Conservation (phyloP, 2,888 invertebrate species). For the Melikaiella ostensackeni region DNA sequence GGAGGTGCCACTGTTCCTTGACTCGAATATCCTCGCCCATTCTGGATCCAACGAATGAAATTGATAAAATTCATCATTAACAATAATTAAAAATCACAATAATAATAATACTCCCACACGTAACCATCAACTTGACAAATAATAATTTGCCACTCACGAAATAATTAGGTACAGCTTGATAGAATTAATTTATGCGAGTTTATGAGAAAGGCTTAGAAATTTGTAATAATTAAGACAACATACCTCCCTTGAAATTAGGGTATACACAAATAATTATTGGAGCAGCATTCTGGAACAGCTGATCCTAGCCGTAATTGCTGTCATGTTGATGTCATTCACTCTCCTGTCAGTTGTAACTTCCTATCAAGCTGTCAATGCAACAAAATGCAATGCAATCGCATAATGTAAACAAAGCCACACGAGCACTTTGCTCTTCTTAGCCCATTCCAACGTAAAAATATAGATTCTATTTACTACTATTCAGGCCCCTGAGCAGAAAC, state of each 20-base stretch:
- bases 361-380: neutral
- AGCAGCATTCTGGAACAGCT: conserved; percentile 30
- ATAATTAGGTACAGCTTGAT: neutral
- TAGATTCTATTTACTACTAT: neutral
- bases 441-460: neutral
- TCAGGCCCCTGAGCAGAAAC: neutral
- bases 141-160: neutral
- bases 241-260: neutral
- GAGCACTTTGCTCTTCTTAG: neutral
- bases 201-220: neutral
- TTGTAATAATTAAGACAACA: neutral
- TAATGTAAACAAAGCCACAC: neutral
- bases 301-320: conserved; percentile 12
- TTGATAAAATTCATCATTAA: neutral
- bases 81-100: neutral
- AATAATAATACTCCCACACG: neutral
- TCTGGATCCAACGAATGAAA: neutral
- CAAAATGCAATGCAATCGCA: neutral
- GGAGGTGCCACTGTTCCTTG: conserved; percentile 78
- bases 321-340: conserved; percentile 20
- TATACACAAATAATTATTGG: conserved; percentile 5
- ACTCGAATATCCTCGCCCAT: conserved; percentile 63
- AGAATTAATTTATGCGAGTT: neutral
- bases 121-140: neutral
- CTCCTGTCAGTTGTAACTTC: neutral